A percentile compares a stretch with the other conserved stretches of the same genome.
phyloP scores from a whole-genome alignment of 2,888 invertebrate species.

The Orthonevra nobilis region DNA sequence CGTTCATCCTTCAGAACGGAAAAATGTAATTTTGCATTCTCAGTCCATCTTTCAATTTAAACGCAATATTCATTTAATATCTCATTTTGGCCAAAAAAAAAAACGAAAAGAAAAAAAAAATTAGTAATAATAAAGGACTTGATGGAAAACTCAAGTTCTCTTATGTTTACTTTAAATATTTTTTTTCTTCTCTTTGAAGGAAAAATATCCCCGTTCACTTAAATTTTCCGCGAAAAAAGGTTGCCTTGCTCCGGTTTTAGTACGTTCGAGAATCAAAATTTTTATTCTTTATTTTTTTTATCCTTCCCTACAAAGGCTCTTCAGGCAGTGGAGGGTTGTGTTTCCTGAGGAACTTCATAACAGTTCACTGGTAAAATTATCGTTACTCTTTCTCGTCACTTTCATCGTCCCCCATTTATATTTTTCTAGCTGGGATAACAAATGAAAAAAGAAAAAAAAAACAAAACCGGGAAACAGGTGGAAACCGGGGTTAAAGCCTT shows the following conservation, averaged over 20 bases:
- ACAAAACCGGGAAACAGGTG: constrained; percentile 50
- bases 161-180: constrained; percentile 24
- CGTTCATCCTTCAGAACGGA: no score
- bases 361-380: background rate
- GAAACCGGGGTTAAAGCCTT: constrained; percentile 13
- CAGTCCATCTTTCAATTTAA: no score
- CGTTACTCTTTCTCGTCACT: background rate
- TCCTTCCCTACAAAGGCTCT: background rate
- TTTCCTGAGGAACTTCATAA: constrained; percentile 14
- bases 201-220: background rate
- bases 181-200: background rate
- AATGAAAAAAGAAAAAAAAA: constrained; percentile 1
- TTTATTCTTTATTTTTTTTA: constrained; percentile 20
- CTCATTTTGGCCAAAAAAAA: no score
- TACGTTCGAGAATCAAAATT: constrained; percentile 56
- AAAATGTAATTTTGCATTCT: no score
- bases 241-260: constrained; percentile 16
- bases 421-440: background rate
- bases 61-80: no score
- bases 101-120: no score
- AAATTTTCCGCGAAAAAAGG: constrained; percentile 24
- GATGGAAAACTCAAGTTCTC: background rate
- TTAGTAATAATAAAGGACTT: no score
- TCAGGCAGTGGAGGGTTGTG: background rate
- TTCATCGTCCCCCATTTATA: background rate